Evolutionary conservation across 2,113 vertebrate genomes (phyloP).

Genomic region (Petrocephalus zakoni): DNA sequence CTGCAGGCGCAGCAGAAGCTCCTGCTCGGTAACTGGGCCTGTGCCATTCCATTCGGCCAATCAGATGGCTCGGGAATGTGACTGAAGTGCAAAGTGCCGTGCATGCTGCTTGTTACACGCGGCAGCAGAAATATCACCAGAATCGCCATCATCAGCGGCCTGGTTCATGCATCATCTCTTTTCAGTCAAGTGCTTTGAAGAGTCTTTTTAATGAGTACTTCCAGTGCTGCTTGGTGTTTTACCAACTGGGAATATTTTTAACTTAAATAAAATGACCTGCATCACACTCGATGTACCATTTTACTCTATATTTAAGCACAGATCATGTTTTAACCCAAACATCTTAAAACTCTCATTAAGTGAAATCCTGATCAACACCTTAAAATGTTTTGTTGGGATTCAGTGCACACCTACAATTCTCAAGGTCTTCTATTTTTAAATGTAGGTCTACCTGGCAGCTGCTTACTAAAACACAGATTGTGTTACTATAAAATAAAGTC

Average conservation of each 20-base stretch:
- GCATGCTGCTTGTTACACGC: neutral
- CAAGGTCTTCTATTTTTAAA: neutral
- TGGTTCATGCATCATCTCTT: neutral
- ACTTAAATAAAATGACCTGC: neutral
- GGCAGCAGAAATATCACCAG: neutral
- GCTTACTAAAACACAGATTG: neutral
- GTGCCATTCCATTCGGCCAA: neutral
- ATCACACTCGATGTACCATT: neutral
- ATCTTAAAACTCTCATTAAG: neutral
- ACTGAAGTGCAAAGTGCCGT: neutral
- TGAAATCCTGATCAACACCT: neutral
- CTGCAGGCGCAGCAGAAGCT: conserved; percentile 71
- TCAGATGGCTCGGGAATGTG: neutral
- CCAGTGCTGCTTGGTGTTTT: neutral
- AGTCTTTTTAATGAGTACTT: neutral
- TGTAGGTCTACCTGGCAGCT: neutral
- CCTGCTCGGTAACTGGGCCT: conserved; percentile 68
- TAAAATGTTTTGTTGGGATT: neutral
- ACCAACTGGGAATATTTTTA: neutral
- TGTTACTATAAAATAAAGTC: neutral
- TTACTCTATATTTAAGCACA: neutral
- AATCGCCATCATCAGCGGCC: neutral
- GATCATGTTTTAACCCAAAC: neutral
- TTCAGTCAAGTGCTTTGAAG: neutral
- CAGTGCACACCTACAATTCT: neutral